Percentiles rank a stretch among this genome's conserved stretches.
Evolutionary conservation across 2,888 invertebrate genomes (phyloP).

Genomic region (Synanthedon tipuliformis): DNA sequence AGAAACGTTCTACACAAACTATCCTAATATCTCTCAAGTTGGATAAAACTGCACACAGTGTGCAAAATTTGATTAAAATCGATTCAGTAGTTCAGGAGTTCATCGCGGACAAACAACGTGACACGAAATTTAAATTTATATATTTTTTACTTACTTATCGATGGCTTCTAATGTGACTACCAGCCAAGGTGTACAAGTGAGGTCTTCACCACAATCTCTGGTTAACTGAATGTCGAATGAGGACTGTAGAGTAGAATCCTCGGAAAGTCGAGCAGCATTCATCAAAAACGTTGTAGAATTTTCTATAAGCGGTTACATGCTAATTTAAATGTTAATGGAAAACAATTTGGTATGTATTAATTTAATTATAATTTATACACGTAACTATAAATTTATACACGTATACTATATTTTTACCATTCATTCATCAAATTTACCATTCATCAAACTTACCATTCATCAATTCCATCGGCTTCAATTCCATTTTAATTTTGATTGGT

Average conservation of each 20-base stretch:
- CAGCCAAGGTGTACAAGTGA: slow-evolving; percentile 62
- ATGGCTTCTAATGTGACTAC: slow-evolving; percentile 37
- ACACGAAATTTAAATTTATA: too few species aligned
- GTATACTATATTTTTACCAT: background rate
- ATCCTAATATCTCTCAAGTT: too few species aligned
- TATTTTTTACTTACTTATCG: slow-evolving; percentile 38
- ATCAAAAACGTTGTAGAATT: slow-evolving; percentile 17
- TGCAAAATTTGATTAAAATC: too few species aligned
- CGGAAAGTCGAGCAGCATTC: slow-evolving; percentile 32
- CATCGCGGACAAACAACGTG: too few species aligned
- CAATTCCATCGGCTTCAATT: slow-evolving; percentile 24
- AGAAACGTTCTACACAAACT: too few species aligned
- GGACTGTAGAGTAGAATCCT: slow-evolving; percentile 32
- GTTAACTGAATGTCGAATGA: slow-evolving; percentile 47
- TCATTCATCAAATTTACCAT: slow-evolving; percentile 20
- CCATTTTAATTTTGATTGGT: slow-evolving; percentile 40
- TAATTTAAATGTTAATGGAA: background rate
- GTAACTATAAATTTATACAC: background rate
- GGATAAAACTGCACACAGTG: too few species aligned
- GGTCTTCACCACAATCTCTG: slow-evolving; percentile 65
- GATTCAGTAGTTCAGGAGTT: too few species aligned
- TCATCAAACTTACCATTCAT: slow-evolving; percentile 25
- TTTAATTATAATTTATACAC: background rate
- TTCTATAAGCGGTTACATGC: slow-evolving; percentile 16
- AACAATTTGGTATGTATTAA: background rate